Percentiles rank a stretch among this genome's conserved stretches.
These are phyloP conservation scores for Lysandra bellargus DNA, from an alignment of 2,888 invertebrate species.

Conservation along the genomic window DNA sequence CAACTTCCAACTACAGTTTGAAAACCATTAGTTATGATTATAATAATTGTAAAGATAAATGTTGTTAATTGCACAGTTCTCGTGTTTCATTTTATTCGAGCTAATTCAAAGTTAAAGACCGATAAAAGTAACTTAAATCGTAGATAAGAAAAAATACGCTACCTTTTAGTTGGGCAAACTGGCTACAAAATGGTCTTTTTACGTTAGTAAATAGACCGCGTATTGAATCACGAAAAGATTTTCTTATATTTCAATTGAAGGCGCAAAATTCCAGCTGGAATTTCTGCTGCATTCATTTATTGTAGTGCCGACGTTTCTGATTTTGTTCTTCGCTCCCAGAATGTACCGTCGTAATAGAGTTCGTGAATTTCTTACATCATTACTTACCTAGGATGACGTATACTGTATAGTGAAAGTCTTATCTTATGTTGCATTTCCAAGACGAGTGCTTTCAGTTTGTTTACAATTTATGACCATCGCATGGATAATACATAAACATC, in stretches of 20 bases:
- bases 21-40: not conserved
- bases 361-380: conserved; percentile 21
- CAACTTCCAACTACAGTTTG: not conserved
- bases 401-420: not conserved
- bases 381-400: not conserved
- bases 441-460: too few species aligned
- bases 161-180: conserved; percentile 11
- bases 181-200: conserved; percentile 7
- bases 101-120: not conserved
- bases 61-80: not conserved
- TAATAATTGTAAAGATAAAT: not conserved
- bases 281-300: conserved; percentile 28
- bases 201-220: conserved; percentile 20
- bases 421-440: not conserved
- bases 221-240: conserved; percentile 21
- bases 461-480: too few species aligned
- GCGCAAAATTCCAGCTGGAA: conserved; percentile 24
- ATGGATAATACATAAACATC: too few species aligned
- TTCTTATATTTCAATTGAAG: conserved; percentile 26
- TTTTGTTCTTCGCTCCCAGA: conserved; percentile 21
- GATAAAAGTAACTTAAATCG: not conserved
- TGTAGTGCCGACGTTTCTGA: conserved; percentile 23
- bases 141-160: not conserved
- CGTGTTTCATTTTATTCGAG: not conserved
- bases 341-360: conserved; percentile 5